A percentile compares a stretch with the other conserved stretches of the same genome.
Conservation (phyloP, 2,888 invertebrate species). For the Drosophila austrosaltans region DNA sequence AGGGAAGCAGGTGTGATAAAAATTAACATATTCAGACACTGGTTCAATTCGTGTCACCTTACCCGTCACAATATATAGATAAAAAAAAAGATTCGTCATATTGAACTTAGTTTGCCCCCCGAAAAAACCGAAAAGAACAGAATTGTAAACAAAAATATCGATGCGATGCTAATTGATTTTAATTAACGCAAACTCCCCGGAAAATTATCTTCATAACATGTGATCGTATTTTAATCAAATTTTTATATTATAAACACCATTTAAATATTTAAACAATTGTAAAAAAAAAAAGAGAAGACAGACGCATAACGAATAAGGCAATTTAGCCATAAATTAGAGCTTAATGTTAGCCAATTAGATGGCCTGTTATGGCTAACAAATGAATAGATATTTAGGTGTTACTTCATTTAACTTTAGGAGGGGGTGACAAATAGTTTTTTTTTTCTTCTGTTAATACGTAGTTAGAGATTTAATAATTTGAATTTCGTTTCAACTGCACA, state of each 20-base stretch:
- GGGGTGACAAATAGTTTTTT: too few relatives aligned
- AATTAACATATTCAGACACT: conserved; percentile 48
- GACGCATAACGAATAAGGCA: background rate
- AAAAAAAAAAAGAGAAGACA: background rate
- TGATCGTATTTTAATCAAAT: background rate
- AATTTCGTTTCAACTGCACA: conserved; percentile 8
- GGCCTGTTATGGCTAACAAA: background rate
- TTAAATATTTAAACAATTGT: conserved; percentile 3
- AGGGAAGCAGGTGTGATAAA: conserved; percentile 30
- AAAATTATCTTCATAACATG: conserved; percentile 45
- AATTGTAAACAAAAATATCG: conserved; percentile 49
- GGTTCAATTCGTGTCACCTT: conserved; percentile 32
- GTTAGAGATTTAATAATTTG: background rate
- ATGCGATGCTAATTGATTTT: conserved; percentile 46
- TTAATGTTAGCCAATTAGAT: conserved; percentile 27
- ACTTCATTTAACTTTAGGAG: background rate
- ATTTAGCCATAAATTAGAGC: conserved; percentile 1
- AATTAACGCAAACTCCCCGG: conserved; percentile 51
- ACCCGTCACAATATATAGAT: background rate
- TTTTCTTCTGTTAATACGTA: background rate
- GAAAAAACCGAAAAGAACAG: conserved; percentile 36
- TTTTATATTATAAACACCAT: background rate
- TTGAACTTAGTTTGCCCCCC: background rate
- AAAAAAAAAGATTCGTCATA: background rate
- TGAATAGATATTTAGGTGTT: background rate